Conservation (phyloP, 2,797 vertebrate genomes). For the Emys orbicularis region DNA sequence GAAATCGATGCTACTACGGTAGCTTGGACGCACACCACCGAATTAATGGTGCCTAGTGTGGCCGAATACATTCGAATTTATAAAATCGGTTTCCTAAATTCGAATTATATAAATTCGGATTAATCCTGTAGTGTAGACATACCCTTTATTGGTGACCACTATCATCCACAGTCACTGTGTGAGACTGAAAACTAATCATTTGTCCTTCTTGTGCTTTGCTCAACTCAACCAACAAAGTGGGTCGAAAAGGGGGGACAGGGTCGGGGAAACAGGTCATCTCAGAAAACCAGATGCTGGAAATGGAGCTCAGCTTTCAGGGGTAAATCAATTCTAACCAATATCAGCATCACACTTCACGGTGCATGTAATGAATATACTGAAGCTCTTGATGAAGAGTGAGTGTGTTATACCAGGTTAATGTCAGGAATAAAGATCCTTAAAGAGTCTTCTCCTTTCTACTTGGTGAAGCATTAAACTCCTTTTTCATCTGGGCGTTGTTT, state of each 20-base stretch:
- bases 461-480: neutral
- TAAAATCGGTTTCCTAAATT: no score
- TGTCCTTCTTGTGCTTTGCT: neutral
- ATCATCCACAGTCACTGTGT: neutral
- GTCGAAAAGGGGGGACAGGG: neutral
- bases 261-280: neutral
- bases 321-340: neutral
- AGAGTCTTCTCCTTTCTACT: neutral
- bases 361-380: neutral
- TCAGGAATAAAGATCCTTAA: neutral
- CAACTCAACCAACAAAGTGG: neutral
- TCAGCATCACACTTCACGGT: neutral
- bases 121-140: no score
- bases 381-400: neutral
- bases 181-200: neutral
- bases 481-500: neutral
- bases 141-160: neutral
- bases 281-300: neutral
- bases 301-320: neutral
- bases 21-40: no score
- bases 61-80: no score
- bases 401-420: neutral
- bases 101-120: no score
- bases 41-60: no score
- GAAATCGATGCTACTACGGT: no score